phyloP scores from a whole-genome alignment of 2,797 vertebrate species.

The Rachycentron canadum region DNA sequence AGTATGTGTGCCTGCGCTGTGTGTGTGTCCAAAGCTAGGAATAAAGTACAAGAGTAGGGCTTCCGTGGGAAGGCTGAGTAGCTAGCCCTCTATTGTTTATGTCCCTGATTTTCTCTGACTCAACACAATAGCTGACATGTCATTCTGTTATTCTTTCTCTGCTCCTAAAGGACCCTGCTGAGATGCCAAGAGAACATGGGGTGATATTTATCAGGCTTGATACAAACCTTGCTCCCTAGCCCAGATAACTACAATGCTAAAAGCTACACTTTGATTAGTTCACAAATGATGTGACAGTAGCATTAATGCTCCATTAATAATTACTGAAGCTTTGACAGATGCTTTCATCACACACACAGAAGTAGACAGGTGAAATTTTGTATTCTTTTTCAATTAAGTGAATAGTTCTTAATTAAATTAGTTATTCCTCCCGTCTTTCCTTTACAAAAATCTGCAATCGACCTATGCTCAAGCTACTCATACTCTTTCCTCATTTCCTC shows the following conservation, averaged over 20 bases:
- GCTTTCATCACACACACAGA: neutral
- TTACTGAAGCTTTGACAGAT: neutral
- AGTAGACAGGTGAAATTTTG: neutral
- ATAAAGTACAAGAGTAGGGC: conserved; percentile 59
- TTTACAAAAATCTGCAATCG: conserved; percentile 5
- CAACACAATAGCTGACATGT: conserved; percentile 84
- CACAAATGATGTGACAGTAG: neutral
- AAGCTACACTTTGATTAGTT: conserved; percentile 15
- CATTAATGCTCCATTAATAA: neutral
- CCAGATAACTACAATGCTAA: conserved; percentile 16
- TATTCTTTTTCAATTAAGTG: neutral
- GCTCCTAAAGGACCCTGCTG: conserved; percentile 67
- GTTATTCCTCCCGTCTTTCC: neutral
- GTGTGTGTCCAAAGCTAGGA: conserved; percentile 45
- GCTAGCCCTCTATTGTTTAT: conserved; percentile 79
- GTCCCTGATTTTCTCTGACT: conserved; percentile 78
- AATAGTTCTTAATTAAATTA: neutral
- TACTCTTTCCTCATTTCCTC: conserved; percentile 30
- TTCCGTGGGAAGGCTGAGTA: conserved; percentile 81
- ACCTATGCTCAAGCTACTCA: neutral
- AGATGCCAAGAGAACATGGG: conserved; percentile 62
- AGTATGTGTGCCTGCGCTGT: neutral
- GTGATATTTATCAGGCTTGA: conserved; percentile 55
- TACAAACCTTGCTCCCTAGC: conserved; percentile 16
- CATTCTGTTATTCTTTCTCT: conserved; percentile 82